A percentile compares a stretch with the other conserved stretches of the same genome.
Evolutionary conservation across 1,140 invertebrate genomes (phyloP).

Genomic region (Hylyphantes graminicola): DNA sequence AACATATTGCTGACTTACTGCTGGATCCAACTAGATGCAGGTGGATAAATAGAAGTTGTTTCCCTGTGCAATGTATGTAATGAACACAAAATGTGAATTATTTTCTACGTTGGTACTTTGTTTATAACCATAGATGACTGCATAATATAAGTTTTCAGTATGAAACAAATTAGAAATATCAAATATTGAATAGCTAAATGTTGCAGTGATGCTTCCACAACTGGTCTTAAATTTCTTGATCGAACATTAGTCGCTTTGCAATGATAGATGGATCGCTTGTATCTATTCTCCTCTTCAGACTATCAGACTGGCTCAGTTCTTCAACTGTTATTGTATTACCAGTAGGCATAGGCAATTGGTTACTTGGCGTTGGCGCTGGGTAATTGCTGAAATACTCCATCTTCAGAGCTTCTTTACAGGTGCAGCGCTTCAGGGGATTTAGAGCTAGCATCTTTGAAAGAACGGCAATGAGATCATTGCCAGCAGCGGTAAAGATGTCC

Average conservation of each 20-base stretch:
- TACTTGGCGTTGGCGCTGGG: slow-evolving; percentile 85
- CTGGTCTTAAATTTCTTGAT: not conserved
- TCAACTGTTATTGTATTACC: slow-evolving; percentile 13
- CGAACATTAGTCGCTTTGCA: slow-evolving; percentile 37
- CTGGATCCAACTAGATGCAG: no score
- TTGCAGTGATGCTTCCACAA: no score
- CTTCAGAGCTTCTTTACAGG: slow-evolving; percentile 75
- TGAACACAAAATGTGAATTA: no score
- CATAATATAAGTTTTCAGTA: no score
- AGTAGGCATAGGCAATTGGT: slow-evolving; percentile 82
- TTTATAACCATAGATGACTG: no score
- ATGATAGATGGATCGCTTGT: not conserved
- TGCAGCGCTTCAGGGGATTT: slow-evolving; percentile 86
- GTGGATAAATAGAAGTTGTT: no score
- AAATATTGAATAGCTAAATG: no score
- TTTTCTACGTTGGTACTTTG: no score
- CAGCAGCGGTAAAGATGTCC: slow-evolving; percentile 95
- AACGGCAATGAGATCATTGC: slow-evolving; percentile 90
- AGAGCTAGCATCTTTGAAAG: slow-evolving; percentile 82
- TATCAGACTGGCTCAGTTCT: not conserved
- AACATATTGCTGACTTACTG: no score
- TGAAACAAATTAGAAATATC: no score
- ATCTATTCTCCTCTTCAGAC: slow-evolving; percentile 17
- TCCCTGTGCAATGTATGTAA: no score
- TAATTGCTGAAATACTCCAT: slow-evolving; percentile 79